phyloP scores from a whole-genome alignment of 2,888 invertebrate genomes.

The Norana najaformis region DNA sequence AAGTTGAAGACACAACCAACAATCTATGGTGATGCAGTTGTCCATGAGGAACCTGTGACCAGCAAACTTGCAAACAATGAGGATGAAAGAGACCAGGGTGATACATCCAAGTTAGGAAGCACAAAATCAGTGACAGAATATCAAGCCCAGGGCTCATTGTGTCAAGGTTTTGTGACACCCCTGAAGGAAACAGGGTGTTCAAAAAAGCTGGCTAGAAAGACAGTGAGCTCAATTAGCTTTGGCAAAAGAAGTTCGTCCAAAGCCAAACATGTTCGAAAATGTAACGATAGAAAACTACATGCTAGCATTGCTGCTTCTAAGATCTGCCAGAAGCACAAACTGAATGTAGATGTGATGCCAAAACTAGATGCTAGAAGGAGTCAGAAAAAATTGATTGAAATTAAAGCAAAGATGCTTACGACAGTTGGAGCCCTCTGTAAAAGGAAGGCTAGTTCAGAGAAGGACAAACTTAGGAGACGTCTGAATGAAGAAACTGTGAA shows the following conservation, averaged over 20 bases:
- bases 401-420: not conserved
- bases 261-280: not conserved
- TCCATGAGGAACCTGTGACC: not conserved
- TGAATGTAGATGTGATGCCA: not conserved
- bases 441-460: not conserved
- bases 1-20: not conserved
- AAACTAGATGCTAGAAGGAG: not conserved
- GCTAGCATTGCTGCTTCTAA: not conserved
- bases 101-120: not conserved
- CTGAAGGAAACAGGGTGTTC: not conserved
- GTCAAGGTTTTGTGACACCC: not conserved
- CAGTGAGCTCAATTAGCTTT: not conserved
- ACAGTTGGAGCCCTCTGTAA: not conserved
- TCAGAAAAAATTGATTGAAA: not conserved
- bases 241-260: not conserved
- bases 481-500: not conserved
- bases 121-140: not conserved
- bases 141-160: not conserved
- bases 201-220: not conserved
- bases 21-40: not conserved
- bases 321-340: conserved; percentile 3
- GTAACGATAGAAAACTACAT: not conserved
- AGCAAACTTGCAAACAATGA: not conserved
- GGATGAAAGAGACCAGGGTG: not conserved
- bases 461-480: not conserved